A percentile compares a stretch with the other conserved stretches of the same genome.
Conservation (phyloP, 2,888 invertebrate genomes). For the Acanthoscelides obtectus region DNA sequence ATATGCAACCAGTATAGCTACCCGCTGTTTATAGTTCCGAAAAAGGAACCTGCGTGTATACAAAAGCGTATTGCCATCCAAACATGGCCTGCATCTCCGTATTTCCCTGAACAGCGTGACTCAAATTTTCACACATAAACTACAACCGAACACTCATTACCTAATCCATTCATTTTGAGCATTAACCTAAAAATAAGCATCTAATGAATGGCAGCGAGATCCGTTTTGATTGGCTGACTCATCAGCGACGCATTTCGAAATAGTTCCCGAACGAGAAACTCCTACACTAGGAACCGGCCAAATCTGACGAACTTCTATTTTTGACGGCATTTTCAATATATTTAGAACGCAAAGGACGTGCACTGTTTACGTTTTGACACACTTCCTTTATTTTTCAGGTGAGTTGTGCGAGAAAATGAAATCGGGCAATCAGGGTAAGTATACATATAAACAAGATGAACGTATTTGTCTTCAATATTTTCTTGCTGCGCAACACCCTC, state of each 20-base stretch:
- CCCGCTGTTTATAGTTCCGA: no score
- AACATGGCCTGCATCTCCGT: not conserved
- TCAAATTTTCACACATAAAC: not conserved
- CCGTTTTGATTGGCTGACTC: not conserved
- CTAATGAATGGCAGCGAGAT: not conserved
- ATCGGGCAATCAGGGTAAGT: not conserved
- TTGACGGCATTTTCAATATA: not conserved
- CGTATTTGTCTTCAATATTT: no score
- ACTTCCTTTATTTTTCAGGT: not conserved
- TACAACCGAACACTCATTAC: not conserved
- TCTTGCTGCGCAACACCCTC: no score
- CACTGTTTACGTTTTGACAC: not conserved
- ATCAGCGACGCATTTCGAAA: not conserved
- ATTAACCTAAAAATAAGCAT: not conserved
- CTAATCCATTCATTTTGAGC: not conserved
- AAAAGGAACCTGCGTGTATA: not conserved
- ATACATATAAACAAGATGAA: no score
- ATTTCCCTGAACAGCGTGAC: not conserved
- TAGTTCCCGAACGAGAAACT: not conserved
- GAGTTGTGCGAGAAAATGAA: not conserved
- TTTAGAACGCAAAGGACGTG: not conserved
- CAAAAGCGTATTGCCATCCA: not conserved
- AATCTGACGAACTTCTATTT: not conserved
- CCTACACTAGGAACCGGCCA: not conserved
- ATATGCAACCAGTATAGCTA: no score